A percentile compares a stretch with the other conserved stretches of the same genome.
These are phyloP conservation scores for Neolamprologus sp. DNA, from an alignment of 2,113 vertebrate genomes.

Conservation along the genomic window DNA sequence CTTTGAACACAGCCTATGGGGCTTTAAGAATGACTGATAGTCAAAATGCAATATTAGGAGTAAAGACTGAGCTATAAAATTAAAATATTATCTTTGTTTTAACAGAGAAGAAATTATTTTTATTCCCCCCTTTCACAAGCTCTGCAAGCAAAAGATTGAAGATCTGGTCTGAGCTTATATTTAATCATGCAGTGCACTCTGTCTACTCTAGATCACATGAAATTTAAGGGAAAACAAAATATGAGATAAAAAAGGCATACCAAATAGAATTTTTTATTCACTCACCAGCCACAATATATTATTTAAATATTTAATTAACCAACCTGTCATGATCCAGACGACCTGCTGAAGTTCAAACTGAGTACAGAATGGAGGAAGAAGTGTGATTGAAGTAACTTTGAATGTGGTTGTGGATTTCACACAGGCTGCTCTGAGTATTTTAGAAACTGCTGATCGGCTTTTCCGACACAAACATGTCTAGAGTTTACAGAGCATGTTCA, in stretches of 20 bases:
- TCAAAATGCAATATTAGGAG: neutral
- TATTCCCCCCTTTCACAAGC: neutral
- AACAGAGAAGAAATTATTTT: neutral
- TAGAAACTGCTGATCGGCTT: neutral
- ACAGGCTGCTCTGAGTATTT: neutral
- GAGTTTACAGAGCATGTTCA: neutral
- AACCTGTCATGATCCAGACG: neutral
- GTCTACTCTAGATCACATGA: neutral
- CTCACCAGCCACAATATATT: neutral
- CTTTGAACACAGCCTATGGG: neutral
- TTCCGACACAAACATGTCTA: neutral
- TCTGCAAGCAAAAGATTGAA: neutral
- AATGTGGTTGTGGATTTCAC: neutral
- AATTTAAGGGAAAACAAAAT: neutral
- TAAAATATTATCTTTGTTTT: neutral
- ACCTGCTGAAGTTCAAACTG: neutral
- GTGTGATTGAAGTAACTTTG: neutral
- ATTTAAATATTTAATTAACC: neutral
- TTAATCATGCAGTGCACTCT: neutral
- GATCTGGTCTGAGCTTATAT: neutral
- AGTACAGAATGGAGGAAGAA: neutral
- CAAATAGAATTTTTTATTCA: neutral
- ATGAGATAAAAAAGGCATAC: neutral
- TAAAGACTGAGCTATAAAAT: neutral
- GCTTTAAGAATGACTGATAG: neutral